These are phyloP conservation scores for Chlorodrepanis virens DNA, from an alignment of 2,113 vertebrate species.

Conservation along the genomic window DNA sequence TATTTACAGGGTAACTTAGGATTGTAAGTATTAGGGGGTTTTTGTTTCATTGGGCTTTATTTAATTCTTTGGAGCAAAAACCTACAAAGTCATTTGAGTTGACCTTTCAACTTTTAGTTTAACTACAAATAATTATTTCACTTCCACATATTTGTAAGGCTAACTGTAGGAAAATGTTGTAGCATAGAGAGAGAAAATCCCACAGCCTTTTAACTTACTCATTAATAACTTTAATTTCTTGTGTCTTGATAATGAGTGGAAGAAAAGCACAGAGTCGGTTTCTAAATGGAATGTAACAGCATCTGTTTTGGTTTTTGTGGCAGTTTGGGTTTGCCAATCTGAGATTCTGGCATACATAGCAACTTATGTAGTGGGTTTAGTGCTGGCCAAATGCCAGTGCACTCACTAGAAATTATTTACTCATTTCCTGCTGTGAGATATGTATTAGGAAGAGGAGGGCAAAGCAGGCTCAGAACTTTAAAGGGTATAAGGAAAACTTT, in stretches of 20 bases:
- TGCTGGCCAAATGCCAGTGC: not conserved
- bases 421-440: not conserved
- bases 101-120: not conserved
- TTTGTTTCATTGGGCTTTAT: not conserved
- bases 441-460: not conserved
- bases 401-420: not conserved
- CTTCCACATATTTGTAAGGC: not conserved
- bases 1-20: not conserved
- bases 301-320: not conserved
- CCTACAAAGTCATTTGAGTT: not conserved
- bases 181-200: not conserved
- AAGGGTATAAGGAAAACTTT: not conserved
- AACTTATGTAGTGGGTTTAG: not conserved
- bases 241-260: not conserved
- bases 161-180: not conserved
- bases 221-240: not conserved
- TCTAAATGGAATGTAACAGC: not conserved
- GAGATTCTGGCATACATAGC: not conserved
- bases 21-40: rapidly evolving
- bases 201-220: not conserved
- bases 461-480: not conserved
- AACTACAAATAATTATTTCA: not conserved
- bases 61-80: not conserved
- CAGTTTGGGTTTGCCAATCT: not conserved
- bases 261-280: not conserved